phyloP scores from a whole-genome alignment of 2,888 invertebrate species.

The Axea sp. region DNA sequence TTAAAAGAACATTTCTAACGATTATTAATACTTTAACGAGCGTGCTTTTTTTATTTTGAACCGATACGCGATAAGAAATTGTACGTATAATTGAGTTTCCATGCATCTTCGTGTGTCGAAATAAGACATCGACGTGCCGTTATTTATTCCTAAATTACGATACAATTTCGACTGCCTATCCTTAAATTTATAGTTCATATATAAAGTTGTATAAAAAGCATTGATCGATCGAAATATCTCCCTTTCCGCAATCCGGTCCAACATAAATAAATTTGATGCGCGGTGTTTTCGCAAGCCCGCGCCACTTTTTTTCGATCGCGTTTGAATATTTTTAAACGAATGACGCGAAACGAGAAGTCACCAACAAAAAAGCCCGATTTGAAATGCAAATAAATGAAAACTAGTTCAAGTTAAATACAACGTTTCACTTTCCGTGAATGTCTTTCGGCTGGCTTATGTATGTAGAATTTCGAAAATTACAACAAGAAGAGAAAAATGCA shows the following conservation, averaged over 20 bases:
- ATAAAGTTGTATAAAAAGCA: no score
- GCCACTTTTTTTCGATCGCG: conserved; percentile 12
- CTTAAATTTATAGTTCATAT: background rate
- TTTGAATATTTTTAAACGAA: conserved; percentile 27
- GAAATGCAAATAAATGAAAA: conserved; percentile 41
- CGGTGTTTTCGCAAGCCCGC: conserved; percentile 5
- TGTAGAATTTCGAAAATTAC: conserved; percentile 28
- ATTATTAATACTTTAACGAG: no score
- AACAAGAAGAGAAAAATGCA: background rate
- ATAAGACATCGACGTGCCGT: no score
- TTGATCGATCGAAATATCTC: no score
- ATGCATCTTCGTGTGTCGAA: no score
- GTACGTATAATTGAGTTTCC: no score
- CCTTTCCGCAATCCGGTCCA: no score
- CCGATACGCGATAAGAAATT: no score
- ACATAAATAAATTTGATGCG: conserved; percentile 5
- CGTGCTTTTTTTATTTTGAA: no score
- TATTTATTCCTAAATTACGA: no score
- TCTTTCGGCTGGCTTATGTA: conserved; percentile 23
- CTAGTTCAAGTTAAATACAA: conserved; percentile 38
- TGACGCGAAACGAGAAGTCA: conserved; percentile 8
- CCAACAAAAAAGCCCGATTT: conserved; percentile 25
- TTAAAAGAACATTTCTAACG: no score
- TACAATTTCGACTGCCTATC: no score
- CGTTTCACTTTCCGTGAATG: conserved; percentile 36